These are phyloP conservation scores for Sebastes matsubarae DNA, from an alignment of 2,797 vertebrate species.

Conservation along the genomic window DNA sequence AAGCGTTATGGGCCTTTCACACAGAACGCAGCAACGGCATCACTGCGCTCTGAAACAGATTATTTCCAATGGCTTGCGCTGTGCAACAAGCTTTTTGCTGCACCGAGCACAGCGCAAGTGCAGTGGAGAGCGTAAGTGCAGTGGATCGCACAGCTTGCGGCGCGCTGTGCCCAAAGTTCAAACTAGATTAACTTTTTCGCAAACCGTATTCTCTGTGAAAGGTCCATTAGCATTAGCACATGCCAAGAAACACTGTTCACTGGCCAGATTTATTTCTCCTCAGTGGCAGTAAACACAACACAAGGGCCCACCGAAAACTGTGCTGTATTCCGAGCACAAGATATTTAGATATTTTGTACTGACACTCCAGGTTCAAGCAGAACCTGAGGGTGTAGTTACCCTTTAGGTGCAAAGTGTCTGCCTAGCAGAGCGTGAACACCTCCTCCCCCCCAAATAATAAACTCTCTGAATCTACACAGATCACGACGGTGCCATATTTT, in stretches of 20 bases:
- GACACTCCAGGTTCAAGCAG: neutral
- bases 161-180: too few species aligned
- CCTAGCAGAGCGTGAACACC: neutral
- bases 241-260: neutral
- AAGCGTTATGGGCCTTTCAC: too few species aligned
- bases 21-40: too few species aligned
- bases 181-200: too few species aligned
- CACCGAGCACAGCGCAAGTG: rapidly evolving
- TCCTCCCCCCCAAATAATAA: neutral
- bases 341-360: neutral
- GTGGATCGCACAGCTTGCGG: too few species aligned
- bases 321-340: neutral
- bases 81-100: too few species aligned
- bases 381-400: neutral
- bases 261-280: neutral
- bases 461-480: neutral
- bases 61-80: too few species aligned
- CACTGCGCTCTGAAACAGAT: too few species aligned
- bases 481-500: neutral
- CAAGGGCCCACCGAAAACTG: neutral
- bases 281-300: neutral
- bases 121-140: too few species aligned
- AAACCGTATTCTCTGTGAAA: too few species aligned
- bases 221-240: neutral
- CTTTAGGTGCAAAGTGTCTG: neutral